Base-by-base conservation (phyloP, 2,888 invertebrate genomes). In the Leptinotarsa haldemani region DNA sequence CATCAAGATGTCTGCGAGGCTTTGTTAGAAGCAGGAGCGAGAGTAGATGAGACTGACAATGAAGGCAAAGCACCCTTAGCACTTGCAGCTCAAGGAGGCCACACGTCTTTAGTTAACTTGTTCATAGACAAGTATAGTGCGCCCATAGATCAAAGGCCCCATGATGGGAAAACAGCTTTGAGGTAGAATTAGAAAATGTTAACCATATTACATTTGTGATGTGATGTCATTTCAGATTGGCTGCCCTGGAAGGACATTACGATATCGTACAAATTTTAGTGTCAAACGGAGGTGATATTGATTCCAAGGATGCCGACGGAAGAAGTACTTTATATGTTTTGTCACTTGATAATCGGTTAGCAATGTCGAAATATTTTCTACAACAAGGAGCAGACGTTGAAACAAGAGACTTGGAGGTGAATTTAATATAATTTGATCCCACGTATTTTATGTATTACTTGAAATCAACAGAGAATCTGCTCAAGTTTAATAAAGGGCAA, bases 281-380 rank as follows among this genome's bases (percentile, higher is more conserved):
- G 68, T 87, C 91, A 68, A 91, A 93, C 81, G 93, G 94, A 68
- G 95, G 96, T 7, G 96, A 96, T 87, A 92, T 94, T 2, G 95
- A 97, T 87, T 94, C 95, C 56, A 92, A 94, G 84, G 98, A 98
- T 88, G 96, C 97, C 0, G 98, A 98, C 87, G 94, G 96, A 0
- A 90, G 98, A 65, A 96, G 96, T 82, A 96, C 97, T 0, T 89
- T 98, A 40, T 98, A 98, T 86, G 95, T 97, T 70, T 89, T 98
- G 69, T 96, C 97, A 4, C 88, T 97, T 79, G 96, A 97, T 88
- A 96, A 96, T 88, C 90, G 96, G 77, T 87, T 95, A 78, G 93
- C 94, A 16, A 95, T 95, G 93, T 95, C 95, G 63, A 91, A 94
- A 78, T 94, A 93, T 87, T 89, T 97, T 77, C 87, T 97, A 72